Percentiles rank a stretch among this genome's conserved stretches.
These are phyloP conservation scores for Itoplectis maculator DNA, from an alignment of 2,888 invertebrate species.

Conservation along the genomic window DNA sequence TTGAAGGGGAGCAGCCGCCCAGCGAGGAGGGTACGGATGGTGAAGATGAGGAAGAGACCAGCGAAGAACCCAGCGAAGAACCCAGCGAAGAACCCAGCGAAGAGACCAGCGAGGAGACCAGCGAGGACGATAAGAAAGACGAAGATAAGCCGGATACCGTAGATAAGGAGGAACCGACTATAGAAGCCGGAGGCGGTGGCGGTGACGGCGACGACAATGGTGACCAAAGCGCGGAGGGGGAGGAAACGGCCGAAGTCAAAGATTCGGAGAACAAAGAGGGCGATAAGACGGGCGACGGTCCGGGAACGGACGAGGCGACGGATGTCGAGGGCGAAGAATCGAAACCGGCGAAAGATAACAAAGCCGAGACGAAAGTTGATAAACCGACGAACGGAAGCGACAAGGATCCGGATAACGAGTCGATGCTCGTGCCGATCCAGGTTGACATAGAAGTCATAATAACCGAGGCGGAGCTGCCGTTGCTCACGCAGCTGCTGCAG, in stretches of 20 bases:
- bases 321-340: background rate
- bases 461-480: background rate
- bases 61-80: constrained; percentile 1
- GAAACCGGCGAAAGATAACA: no score
- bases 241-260: background rate
- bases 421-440: background rate
- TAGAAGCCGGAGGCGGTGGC: constrained; percentile 7
- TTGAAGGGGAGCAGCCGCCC: background rate
- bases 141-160: constrained; percentile 11
- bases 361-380: no score
- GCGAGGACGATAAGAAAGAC: background rate
- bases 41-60: constrained; percentile 6
- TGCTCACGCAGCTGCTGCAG: constrained; percentile 2
- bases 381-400: background rate
- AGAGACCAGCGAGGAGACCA: background rate
- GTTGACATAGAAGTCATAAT: background rate
- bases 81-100: constrained; percentile 40
- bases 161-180: constrained; percentile 14
- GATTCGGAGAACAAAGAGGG: background rate
- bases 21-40: background rate
- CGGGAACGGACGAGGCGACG: background rate
- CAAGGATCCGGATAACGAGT: background rate
- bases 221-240: background rate
- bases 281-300: background rate
- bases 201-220: background rate